Evolutionary conservation across 2,113 vertebrate species (phyloP), one percentile per base, ranked within the genome.

Genomic region (Hassar affinis): DNA sequence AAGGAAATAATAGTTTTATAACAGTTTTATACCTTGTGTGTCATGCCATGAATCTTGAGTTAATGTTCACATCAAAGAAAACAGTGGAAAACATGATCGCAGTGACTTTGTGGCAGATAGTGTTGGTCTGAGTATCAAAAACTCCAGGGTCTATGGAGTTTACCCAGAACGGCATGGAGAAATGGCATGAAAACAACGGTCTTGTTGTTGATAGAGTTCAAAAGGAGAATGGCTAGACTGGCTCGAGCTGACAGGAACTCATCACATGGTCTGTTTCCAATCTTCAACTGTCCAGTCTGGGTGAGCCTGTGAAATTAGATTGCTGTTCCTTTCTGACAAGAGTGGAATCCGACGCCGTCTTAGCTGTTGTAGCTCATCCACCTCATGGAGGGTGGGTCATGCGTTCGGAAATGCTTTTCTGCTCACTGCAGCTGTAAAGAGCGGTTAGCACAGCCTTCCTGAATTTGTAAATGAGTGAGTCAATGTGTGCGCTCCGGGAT

Each of bases 1-100:
- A 83, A 79, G 38, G 82, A 79, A 66, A 83, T 86, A 71, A 33
- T 15, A 83, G 49, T 49, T 75, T n/a, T n/a, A n/a, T n/a, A n/a
- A n/a, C n/a, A n/a, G 68, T 27, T 56, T 25, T 79, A 51, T 56
- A 49, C 7, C 25, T n/a, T 30, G 27, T 42, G 38, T 42, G 38
- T 42, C 27, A 62, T n/a, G n/a, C 14, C 18, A 62, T 30, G 27
- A 6, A 6, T n/a, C 27, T 62, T 62, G 12, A 62, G 59, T 62
- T n/a, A n/a, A 59, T 59, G 22, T 9, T 30, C 59, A 30, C n/a
- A 62, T 62, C 4, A 64, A 64, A 33, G 4, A 66, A 6, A 61
- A 30, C 4, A 5, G 5, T 5, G 61, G 15, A 30, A 66, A 33
- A 42, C 25, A 18, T 25, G 20, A 42, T 68, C 8, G 38, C 20